These are phyloP conservation scores for Homalodisca vitripennis DNA, from an alignment of 1,140 invertebrate genomes.

Conservation along the genomic window DNA sequence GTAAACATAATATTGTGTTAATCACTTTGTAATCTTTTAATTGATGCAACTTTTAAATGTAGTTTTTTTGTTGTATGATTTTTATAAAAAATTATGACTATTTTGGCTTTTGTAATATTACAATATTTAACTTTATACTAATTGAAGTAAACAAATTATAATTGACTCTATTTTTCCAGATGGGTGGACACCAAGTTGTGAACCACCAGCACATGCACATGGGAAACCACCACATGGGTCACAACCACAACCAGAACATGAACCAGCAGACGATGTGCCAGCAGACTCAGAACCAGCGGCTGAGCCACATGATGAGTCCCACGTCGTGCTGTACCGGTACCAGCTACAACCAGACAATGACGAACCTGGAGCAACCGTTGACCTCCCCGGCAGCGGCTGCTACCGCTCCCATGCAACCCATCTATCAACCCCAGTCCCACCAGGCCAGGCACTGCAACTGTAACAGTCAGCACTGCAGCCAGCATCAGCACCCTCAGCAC, in stretches of 20 bases:
- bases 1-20: neutral
- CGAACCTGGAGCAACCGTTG: constrained; percentile 52
- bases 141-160: no score
- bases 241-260: constrained; percentile 29
- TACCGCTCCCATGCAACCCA: constrained; percentile 51
- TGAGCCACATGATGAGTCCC: constrained; percentile 17
- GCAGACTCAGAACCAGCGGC: constrained; percentile 39
- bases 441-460: constrained; percentile 42
- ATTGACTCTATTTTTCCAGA: neutral
- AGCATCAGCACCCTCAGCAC: constrained; percentile 30
- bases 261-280: no score
- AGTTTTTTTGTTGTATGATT: no score
- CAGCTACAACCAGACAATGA: constrained; percentile 26
- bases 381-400: constrained; percentile 58
- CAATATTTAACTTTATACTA: no score
- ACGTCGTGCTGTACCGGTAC: constrained; percentile 30
- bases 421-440: constrained; percentile 33
- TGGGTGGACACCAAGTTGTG: neutral
- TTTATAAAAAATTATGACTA: no score
- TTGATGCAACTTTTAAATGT: neutral
- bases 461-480: constrained; percentile 39
- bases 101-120: no score
- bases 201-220: constrained; percentile 28
- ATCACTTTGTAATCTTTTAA: neutral
- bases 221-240: constrained; percentile 25